Evolutionary conservation across 1,140 invertebrate genomes (phyloP), one percentile per base, ranked within the genome.

Genomic region (Aricia agestis): DNA sequence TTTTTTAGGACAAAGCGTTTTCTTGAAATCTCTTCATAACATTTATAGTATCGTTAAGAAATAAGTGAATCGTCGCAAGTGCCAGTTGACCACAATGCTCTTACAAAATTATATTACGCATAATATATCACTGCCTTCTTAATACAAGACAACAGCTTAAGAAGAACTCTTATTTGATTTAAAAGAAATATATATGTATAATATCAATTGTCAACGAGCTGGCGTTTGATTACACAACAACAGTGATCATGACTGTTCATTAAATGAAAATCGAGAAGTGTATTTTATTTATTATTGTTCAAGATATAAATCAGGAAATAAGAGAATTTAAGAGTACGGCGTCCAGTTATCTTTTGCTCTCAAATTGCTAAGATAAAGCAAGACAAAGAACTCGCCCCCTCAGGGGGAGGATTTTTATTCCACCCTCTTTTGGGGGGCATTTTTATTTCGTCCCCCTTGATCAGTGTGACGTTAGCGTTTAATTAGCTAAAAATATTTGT

Each of bases 351-450:
- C 87, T 91, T 91, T 89, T 89, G 84, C 84, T 90, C 87, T 86
- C 86, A 86, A 88, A 90, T 89, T 89, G 85, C 88, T 86, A 86
- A 89, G 89, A 91, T 91, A 91, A 89, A 85, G 80, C 76, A 81
- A 86, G 84, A 89, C 89, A 91, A 91, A 89, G 86, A 83, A 88
- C 72, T 77, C 74, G 71, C 79, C 72, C 18, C 15, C 59, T 25
- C 45, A 67, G 68, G 32, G 58, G 83, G 78, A 79, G 75, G 70
- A 86, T 89, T 89, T 90, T 89, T 32, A 66, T 32, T 32, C 25
- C 32, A 66, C 19, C 63, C 32, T n/a, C 25, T 19, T 66, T 66
- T 15, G 15, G 18, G 19, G 32, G 32, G 63, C 13, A 52, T 52
- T 52, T 52, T 52, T 52, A 52, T 52, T 52, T 52, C 45, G 45